Conservation (phyloP, 2,888 invertebrate genomes). For the Thereva unica region DNA sequence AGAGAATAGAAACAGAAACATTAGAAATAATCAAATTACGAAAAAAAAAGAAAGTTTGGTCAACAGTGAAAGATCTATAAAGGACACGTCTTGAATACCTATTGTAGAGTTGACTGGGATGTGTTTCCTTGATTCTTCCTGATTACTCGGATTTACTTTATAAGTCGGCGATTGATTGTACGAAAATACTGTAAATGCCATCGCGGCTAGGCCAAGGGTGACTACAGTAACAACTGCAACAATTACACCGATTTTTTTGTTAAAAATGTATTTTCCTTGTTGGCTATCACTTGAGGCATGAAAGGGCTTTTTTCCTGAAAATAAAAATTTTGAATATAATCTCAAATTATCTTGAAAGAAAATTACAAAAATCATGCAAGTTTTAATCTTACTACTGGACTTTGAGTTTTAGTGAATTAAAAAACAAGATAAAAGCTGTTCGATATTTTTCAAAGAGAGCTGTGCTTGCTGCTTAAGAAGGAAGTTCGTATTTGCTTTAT, state of each 20-base stretch:
- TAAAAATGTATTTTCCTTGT: background rate
- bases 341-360: too few relatives aligned
- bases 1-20: too few relatives aligned
- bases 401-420: too few relatives aligned
- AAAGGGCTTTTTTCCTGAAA: background rate
- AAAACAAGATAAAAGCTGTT: too few relatives aligned
- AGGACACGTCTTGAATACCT: slow-evolving; percentile 50
- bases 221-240: slow-evolving; percentile 12
- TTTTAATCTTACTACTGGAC: too few relatives aligned
- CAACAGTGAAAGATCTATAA: too few relatives aligned
- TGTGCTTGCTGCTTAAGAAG: too few relatives aligned
- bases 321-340: background rate
- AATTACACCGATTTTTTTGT: slow-evolving; percentile 6
- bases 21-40: too few relatives aligned
- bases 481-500: too few relatives aligned
- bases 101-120: slow-evolving; percentile 59
- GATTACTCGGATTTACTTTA: slow-evolving; percentile 49
- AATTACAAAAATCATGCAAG: too few relatives aligned
- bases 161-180: background rate
- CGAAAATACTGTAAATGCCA: slow-evolving; percentile 19
- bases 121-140: slow-evolving; percentile 57
- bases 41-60: too few relatives aligned
- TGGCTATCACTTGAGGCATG: background rate
- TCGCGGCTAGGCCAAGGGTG: slow-evolving; percentile 10
- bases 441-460: too few relatives aligned